Base-by-base conservation (phyloP, 2,113 vertebrate species). In the Myotis yumanensis region DNA sequence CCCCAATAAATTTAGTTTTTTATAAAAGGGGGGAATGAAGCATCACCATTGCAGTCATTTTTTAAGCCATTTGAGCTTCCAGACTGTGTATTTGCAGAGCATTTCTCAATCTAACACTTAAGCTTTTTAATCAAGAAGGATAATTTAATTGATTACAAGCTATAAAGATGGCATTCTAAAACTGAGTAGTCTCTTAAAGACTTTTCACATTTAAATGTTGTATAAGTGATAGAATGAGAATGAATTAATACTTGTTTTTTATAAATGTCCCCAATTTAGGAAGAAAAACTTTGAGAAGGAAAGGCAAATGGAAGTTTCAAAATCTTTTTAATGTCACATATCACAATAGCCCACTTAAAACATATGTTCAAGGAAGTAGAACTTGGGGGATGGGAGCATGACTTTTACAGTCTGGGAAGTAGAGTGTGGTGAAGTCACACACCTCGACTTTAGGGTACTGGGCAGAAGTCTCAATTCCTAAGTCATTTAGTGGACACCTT, bases 191-290 rank as follows among this genome's bases (percentile, higher is more conserved):
- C 95, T 76, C 14, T 1, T 48, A 62, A 83, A 62, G 57, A 25
- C 20, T 80, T 90, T 86, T 75, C 66, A 91, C 16, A 91, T 43
- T 75, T 73, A 86, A 37, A 48, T 72, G 11, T 71, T 68, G 88
- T 48, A 30, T 79, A 86, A 94, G 30, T 73, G 52, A 95, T 4
- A 89, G 40, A 90, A 76, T 57, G n/a, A 84, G 43, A 94, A 92
- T 87, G 57, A 79, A 84, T 76, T 76, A 43, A 85, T 32, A 84
- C 3, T 35, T 88, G 25, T 64, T 73, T 73, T 35, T n/a, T 84
- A 79, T 10, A 72, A 52, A 84, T 2, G 0, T 71, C 64, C 72
- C 72, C 66, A 64, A 57, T 86, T 85, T 28, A 71, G 72, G 68
- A 79, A n/a, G 43, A 64, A 92, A 81, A 91, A 77, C 0, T 62